A percentile compares a stretch with the other conserved stretches of the same genome.
Conservation (phyloP, 2,888 invertebrate genomes). For the Eupithecia pulchellata region DNA sequence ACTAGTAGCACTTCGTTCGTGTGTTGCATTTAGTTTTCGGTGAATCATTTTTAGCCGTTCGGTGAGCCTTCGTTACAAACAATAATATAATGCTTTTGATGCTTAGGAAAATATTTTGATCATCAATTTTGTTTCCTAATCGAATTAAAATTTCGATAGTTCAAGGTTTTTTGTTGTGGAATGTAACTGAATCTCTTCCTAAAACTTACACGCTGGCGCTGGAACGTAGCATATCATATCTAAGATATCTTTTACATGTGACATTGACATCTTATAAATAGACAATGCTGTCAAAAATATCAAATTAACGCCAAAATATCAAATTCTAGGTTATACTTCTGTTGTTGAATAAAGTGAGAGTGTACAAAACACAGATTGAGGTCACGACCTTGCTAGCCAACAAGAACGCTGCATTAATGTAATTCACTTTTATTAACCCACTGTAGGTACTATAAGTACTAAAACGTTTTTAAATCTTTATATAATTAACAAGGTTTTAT, state of each 20-base stretch:
- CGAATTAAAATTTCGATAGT: neutral
- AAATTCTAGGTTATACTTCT: slow-evolving; percentile 25
- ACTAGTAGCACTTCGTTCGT: slow-evolving; percentile 45
- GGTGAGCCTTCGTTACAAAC: slow-evolving; percentile 13
- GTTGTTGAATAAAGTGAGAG: slow-evolving; percentile 47
- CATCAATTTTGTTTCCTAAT: neutral
- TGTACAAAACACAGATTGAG: slow-evolving; percentile 48
- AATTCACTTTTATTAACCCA: slow-evolving; percentile 33
- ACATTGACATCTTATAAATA: slow-evolving; percentile 22
- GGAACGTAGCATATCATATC: neutral
- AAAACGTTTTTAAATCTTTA: neutral
- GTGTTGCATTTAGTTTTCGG: slow-evolving; percentile 43
- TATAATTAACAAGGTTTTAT: neutral
- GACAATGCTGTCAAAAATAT: slow-evolving; percentile 5
- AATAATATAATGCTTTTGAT: slow-evolving; percentile 34
- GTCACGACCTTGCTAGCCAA: slow-evolving; percentile 49
- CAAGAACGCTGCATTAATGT: slow-evolving; percentile 43
- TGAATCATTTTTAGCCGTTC: slow-evolving; percentile 34
- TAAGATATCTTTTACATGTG: slow-evolving; percentile 6
- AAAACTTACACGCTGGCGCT: neutral
- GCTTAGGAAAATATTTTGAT: slow-evolving; percentile 19
- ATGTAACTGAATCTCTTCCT: slow-evolving; percentile 7
- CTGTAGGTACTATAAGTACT: neutral
- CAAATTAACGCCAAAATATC: slow-evolving; percentile 16
- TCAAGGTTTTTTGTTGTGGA: neutral